A percentile compares a stretch with the other conserved stretches of the same genome.
phyloP scores from a whole-genome alignment of 2,888 invertebrate genomes.

The Caenorhabditis becei region DNA sequence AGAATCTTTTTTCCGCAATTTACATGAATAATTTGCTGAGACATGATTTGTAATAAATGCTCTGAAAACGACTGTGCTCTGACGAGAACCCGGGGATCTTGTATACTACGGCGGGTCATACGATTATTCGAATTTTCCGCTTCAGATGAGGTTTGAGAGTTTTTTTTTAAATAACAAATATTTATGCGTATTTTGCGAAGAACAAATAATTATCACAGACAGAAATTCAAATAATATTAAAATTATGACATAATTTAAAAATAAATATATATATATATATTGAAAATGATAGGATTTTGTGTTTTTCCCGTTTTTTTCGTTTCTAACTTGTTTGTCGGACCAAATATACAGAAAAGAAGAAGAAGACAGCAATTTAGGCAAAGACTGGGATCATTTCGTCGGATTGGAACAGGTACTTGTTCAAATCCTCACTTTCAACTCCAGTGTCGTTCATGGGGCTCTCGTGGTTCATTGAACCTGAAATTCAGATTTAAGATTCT shows the following conservation, averaged over 20 bases:
- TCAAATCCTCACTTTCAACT: conserved; percentile 68
- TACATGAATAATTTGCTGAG: too few species aligned
- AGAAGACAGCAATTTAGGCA: conserved; percentile 53
- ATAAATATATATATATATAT: conserved; percentile 4
- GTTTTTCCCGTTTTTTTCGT: conserved; percentile 41
- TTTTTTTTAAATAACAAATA: too few species aligned
- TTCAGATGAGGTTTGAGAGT: too few species aligned
- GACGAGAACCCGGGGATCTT: too few species aligned
- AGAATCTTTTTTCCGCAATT: too few species aligned
- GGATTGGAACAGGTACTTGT: conserved; percentile 71
- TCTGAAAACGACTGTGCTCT: too few species aligned
- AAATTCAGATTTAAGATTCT: conserved; percentile 5
- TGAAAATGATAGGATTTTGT: conserved; percentile 29
- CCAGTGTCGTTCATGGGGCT: conserved; percentile 64
- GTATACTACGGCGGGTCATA: too few species aligned
- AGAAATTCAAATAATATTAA: conserved; percentile 16
- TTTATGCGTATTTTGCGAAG: too few species aligned
- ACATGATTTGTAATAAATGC: too few species aligned
- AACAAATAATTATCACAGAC: too few species aligned
- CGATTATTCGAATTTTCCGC: too few species aligned
- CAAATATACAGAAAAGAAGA: conserved; percentile 38
- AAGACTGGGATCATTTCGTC: conserved; percentile 73
- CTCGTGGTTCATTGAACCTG: conserved; percentile 64
- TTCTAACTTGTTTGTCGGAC: conserved; percentile 42
- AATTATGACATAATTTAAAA: conserved; percentile 36